Evolutionary conservation across 2,797 vertebrate genomes (phyloP).

Genomic region (Dipus sagitta): DNA sequence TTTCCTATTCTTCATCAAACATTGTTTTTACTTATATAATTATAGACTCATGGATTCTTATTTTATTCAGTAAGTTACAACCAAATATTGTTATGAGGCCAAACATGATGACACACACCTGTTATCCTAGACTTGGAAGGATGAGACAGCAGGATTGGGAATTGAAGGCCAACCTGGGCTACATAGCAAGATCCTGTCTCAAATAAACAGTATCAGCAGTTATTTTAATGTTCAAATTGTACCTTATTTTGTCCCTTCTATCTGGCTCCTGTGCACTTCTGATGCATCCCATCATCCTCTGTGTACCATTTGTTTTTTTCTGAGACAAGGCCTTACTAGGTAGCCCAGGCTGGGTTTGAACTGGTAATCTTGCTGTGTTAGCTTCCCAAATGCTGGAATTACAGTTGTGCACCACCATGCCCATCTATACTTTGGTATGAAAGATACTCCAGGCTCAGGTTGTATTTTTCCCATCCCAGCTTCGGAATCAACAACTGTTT

Average conservation of each 20-base stretch:
- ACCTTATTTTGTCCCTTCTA: neutral
- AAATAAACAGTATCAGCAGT: neutral
- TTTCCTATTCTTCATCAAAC: neutral
- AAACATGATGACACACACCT: neutral
- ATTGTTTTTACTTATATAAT: neutral
- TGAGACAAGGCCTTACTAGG: neutral
- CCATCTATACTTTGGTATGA: neutral
- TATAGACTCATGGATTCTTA: neutral
- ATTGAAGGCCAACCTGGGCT: neutral
- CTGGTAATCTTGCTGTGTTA: neutral
- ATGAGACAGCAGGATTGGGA: neutral
- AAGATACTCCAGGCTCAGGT: neutral
- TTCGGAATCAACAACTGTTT: neutral
- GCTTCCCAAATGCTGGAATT: neutral
- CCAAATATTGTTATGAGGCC: neutral
- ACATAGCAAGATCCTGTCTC: neutral
- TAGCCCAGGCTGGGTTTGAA: neutral
- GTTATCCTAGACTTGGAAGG: neutral
- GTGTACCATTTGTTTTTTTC: neutral
- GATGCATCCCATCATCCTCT: neutral
- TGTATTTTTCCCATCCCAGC: neutral
- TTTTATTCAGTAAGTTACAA: conserved; percentile 20
- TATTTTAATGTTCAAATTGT: neutral
- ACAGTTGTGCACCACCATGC: neutral
- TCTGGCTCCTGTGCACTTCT: neutral